Conservation (phyloP, 2,113 vertebrate species). For the Alexandromys fortis region DNA sequence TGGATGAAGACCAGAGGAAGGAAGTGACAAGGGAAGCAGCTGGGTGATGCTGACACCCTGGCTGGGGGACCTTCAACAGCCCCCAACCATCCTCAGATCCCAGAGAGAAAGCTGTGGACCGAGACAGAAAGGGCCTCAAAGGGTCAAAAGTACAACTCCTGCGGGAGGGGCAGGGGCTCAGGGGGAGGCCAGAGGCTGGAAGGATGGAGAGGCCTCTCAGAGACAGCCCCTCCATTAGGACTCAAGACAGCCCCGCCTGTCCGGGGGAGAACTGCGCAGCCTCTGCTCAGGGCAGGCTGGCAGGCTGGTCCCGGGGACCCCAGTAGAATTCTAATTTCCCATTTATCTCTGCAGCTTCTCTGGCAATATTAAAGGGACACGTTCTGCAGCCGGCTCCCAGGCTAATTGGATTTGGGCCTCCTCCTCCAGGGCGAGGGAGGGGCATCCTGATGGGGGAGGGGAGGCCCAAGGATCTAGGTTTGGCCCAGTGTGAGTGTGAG, state of each 20-base stretch:
- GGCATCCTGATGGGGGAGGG: not conserved
- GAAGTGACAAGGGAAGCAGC: not conserved
- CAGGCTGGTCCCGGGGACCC: conserved; percentile 68
- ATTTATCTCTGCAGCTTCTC: conserved; percentile 83
- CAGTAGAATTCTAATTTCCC: conserved; percentile 84
- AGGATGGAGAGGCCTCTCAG: not conserved
- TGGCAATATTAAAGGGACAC: conserved; percentile 76
- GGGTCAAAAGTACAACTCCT: not conserved
- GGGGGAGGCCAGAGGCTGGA: not conserved
- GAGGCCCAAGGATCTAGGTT: not conserved
- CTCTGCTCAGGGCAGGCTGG: conserved; percentile 36
- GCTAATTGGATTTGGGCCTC: conserved; percentile 85
- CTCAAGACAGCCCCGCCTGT: not conserved
- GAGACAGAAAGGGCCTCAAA: not conserved
- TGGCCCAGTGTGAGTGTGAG: accelerated
- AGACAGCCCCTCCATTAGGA: not conserved
- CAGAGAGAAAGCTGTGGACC: too few species aligned
- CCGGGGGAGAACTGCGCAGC: not conserved
- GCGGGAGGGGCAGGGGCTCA: not conserved
- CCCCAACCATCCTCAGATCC: not conserved
- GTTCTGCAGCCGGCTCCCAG: conserved; percentile 71
- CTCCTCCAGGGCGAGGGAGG: conserved; percentile 53
- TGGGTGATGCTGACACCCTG: not conserved
- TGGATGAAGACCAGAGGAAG: not conserved
- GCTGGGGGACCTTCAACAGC: too few species aligned